Conservation (phyloP, 2,797 vertebrate species). For the Manis javanica region DNA sequence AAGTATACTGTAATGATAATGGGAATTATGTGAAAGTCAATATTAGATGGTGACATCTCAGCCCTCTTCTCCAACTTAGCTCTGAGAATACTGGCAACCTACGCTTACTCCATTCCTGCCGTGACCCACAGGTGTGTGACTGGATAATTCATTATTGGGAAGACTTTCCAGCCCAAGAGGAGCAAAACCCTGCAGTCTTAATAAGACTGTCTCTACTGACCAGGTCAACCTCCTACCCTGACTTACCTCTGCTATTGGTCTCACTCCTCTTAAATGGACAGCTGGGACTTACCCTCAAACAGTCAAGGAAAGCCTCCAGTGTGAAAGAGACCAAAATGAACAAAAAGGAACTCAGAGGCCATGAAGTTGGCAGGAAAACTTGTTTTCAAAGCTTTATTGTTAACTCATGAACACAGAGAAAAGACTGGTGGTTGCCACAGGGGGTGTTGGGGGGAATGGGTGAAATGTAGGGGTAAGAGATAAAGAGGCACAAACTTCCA, state of each 20-base stretch:
- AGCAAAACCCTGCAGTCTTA: not conserved
- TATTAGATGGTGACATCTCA: not conserved
- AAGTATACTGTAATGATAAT: not conserved
- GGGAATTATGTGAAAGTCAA: not conserved
- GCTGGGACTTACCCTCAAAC: not conserved
- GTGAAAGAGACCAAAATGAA: not conserved
- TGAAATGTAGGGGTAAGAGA: too few species aligned
- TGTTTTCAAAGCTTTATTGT: not conserved
- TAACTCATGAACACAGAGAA: too few species aligned
- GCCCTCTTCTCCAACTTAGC: not conserved
- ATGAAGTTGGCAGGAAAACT: not conserved
- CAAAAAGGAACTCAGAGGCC: not conserved
- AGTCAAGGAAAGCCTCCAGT: not conserved
- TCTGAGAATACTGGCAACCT: not conserved
- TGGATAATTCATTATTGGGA: not conserved
- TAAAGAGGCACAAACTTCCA: too few species aligned
- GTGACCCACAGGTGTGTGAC: not conserved
- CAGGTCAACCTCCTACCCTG: not conserved
- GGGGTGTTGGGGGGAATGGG: too few species aligned
- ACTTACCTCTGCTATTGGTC: not conserved
- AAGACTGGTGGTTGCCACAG: too few species aligned
- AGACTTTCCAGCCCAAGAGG: not conserved
- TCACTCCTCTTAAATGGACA: not conserved
- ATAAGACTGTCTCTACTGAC: not conserved
- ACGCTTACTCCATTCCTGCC: not conserved